phyloP scores from a whole-genome alignment of 2,797 vertebrate genomes.

The Neoniphon sammara region DNA sequence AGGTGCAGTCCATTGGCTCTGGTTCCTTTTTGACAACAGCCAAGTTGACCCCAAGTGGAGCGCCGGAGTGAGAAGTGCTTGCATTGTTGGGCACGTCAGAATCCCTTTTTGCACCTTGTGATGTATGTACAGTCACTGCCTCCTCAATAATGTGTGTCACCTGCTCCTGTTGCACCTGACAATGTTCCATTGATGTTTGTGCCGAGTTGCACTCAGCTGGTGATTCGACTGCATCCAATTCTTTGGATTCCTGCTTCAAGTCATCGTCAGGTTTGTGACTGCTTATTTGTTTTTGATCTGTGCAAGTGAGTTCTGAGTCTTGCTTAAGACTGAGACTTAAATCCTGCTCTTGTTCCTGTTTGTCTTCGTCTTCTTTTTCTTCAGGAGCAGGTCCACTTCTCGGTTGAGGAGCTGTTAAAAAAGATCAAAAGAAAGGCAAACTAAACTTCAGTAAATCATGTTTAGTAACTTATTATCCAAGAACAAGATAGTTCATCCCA shows the following conservation, averaged over 20 bases:
- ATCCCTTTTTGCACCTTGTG: constrained; percentile 10
- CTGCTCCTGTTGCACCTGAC: constrained; percentile 38
- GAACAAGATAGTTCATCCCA: not conserved
- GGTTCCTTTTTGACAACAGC: constrained; percentile 68
- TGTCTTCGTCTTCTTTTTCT: constrained; percentile 21
- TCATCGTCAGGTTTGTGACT: constrained; percentile 6
- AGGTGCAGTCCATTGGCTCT: constrained; percentile 40
- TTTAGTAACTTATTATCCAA: not conserved
- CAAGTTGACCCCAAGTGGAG: constrained; percentile 29
- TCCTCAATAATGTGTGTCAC: constrained; percentile 17
- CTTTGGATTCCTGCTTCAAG: constrained; percentile 43
- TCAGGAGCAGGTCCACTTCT: constrained; percentile 8
- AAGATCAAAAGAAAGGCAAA: not conserved
- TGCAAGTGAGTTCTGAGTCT: constrained; percentile 8
- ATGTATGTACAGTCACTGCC: constrained; percentile 7
- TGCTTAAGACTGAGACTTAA: constrained; percentile 14
- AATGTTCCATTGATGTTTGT: constrained; percentile 21
- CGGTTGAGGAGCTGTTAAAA: constrained; percentile 35
- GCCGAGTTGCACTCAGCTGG: constrained; percentile 15
- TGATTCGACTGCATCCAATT: constrained; percentile 25
- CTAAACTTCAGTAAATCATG: not conserved
- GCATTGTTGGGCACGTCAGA: constrained; percentile 4
- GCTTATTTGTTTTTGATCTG: constrained; percentile 30
- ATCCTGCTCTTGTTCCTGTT: constrained; percentile 30
- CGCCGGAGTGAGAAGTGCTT: constrained; percentile 16